Evolutionary conservation across 2,888 invertebrate species (phyloP), one percentile per base, ranked within the genome.

Genomic region (Latrodectus elegans): DNA sequence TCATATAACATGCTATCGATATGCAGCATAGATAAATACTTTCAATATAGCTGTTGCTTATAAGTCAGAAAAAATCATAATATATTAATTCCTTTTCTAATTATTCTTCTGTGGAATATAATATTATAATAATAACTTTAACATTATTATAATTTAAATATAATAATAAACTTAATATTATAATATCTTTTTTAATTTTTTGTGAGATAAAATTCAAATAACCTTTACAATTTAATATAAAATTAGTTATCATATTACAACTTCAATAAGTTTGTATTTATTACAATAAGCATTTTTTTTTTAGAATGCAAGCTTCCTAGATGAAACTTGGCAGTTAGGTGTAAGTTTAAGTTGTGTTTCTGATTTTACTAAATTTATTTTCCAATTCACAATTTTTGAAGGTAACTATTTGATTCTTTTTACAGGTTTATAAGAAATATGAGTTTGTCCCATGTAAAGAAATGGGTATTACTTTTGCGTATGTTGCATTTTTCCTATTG

Each of bases 381-480:
- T 68, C 11, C 4, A 51, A 3, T 15, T 0, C n/a, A n/a, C 2
- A 51, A 51, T 17, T 71, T 76, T 49, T 0, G 2, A n/a, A 76
- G 60, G 12, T 55, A 68, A 9, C 9, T 26, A 55, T 55, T 53
- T 51, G 8, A 65, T 38, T 67, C 38, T 68, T 72, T 52, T 77
- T 52, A 11, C 94, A 95, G 26, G 93, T 93, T 72, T 93, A 93
- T 84, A 91, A 92, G 64, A 92, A 92, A 84, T 92, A 94, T 89
- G 94, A 95, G 91, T 92, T 95, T 90, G 95, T 95, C 81, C 95
- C 95, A 53, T 94, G 94, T 91, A 93, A 93, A 90, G 93, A 92
- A 89, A 92, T 95, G 79, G 95, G 95, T 84, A 92, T 95, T 78
- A 93, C 94, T 90, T 93, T 95, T 64, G 94, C 94, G 94, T 92